Evolutionary conservation across 1,140 invertebrate species (phyloP).

Genomic region (Pseudomyrmex flavicornis): DNA sequence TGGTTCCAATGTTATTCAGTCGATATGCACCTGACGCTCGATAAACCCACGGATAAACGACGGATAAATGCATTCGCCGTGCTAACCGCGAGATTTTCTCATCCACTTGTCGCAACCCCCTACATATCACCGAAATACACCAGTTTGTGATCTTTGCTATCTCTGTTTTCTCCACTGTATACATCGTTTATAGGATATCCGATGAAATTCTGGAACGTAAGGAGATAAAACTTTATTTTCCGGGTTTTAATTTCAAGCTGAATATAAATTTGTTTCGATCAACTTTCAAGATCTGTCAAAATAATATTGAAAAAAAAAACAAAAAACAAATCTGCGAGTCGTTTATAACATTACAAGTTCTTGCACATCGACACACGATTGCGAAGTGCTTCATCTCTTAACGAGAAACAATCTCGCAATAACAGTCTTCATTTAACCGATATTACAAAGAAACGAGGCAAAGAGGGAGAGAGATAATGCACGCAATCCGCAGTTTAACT

Average conservation of each 20-base stretch:
- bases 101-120: constrained; percentile 49
- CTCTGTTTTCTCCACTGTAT: neutral
- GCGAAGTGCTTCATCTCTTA: neutral
- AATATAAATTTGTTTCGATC: too few species aligned
- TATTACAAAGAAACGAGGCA: constrained; percentile 36
- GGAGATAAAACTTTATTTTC: neutral
- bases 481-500: constrained; percentile 63
- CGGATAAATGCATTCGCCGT: constrained; percentile 51
- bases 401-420: constrained; percentile 16
- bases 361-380: too few species aligned
- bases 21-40: constrained; percentile 78
- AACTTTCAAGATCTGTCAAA: too few species aligned
- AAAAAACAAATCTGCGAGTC: too few species aligned
- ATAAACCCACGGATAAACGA: constrained; percentile 52
- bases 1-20: constrained; percentile 75
- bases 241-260: neutral
- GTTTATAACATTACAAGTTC: too few species aligned
- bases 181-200: neutral
- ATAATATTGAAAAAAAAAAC: too few species aligned
- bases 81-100: constrained; percentile 51
- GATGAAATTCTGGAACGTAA: neutral
- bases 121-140: neutral
- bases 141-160: neutral
- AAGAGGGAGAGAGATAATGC: constrained; percentile 13
- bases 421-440: constrained; percentile 8